Evolutionary conservation across 2,888 invertebrate genomes (phyloP), one percentile per base, ranked within the genome.

Genomic region (Boloria selene): DNA sequence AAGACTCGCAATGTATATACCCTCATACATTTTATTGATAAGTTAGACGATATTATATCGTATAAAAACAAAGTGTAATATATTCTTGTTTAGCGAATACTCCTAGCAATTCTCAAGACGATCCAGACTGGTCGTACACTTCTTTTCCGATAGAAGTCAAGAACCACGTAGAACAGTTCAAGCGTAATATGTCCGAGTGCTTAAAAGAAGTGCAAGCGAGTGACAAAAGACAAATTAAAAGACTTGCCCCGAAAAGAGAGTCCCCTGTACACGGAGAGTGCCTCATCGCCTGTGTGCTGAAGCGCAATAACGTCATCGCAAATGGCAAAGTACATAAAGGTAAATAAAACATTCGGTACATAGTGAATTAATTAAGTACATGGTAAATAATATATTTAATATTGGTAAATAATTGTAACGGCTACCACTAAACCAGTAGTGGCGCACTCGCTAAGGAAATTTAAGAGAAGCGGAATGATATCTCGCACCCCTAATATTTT

Each of bases 71-170:
- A 13, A 16, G 16, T 53, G 1, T 16, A n/a, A 45, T 13, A 5
- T 18, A 13, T 38, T 10, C 10, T 61, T 45, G 14, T 5, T 13
- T 61, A 63, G 17, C 13, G 51, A 38, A 52, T 44, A 64, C 47
- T 38, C 31, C 31, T 10, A 45, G 31, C 22, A 60, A 52, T 58
- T 10, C 50, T n/a, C 51, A 81, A 7, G 71, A 61, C 3, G 81
- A 80, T 16, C 88, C 88, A 0, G 86, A 88, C 66, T 88, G 88
- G 98, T 85, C 93, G 93, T 95, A 90, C 74, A 83, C 75, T 59
- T 61, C 80, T 0, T 82, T 89, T 13, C 90, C 88, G 0, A 73
- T 77, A 53, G 88, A 85, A 68, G 79, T 88, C 3, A 75, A 76
- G 2, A 61, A 68, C 0, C 82, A 90, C 71, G 90, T 86, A 0